These are phyloP conservation scores for Tyrannus savana DNA, from an alignment of 2,113 vertebrate genomes.

Conservation along the genomic window DNA sequence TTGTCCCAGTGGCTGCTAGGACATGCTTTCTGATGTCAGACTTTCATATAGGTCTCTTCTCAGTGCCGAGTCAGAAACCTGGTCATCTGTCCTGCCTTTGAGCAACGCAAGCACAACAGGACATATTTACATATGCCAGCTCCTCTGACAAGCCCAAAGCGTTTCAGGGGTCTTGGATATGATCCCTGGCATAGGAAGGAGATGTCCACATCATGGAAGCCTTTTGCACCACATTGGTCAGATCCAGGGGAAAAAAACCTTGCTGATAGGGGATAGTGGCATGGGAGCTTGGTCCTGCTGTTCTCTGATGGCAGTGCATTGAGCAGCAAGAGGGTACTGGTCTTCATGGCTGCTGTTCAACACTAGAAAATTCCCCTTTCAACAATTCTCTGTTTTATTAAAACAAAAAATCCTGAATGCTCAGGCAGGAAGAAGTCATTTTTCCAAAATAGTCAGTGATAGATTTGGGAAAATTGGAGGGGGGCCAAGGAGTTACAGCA, in stretches of 20 bases:
- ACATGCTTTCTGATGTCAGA: neutral
- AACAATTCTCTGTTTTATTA: neutral
- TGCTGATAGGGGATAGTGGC: no score
- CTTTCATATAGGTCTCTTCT: neutral
- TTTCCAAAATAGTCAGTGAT: slow-evolving; percentile 37
- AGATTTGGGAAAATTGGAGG: slow-evolving; percentile 30
- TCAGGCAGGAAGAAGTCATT: neutral
- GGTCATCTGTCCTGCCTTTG: neutral
- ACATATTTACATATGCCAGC: neutral
- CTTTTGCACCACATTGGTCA: neutral
- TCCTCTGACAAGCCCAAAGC: neutral
- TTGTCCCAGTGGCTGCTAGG: neutral
- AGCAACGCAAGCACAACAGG: neutral
- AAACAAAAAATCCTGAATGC: neutral
- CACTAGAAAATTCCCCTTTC: slow-evolving; percentile 11
- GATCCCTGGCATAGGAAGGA: neutral
- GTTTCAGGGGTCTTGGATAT: neutral
- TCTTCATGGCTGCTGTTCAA: neutral
- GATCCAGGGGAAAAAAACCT: neutral
- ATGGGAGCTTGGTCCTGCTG: neutral
- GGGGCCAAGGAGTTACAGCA: slow-evolving; percentile 14
- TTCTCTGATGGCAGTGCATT: neutral
- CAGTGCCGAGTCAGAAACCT: neutral
- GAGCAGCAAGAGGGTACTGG: neutral
- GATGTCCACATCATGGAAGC: neutral